Conservation (phyloP, 2,113 vertebrate genomes). For the Pedionomus torquatus region DNA sequence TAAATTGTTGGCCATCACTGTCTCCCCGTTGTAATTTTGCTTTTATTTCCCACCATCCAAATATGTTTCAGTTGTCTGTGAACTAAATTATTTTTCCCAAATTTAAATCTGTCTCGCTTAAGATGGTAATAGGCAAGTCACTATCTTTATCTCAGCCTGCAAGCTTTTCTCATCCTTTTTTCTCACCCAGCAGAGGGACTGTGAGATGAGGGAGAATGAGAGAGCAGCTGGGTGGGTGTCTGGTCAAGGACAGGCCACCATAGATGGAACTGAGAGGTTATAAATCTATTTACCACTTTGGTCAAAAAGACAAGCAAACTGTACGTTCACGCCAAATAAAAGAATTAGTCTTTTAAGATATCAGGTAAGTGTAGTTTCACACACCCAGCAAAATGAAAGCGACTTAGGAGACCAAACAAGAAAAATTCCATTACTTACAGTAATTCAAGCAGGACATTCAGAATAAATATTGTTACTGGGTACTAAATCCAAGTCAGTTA, state of each 20-base stretch:
- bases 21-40: not conserved
- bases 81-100: not conserved
- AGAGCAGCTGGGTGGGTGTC: not conserved
- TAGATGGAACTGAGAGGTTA: not conserved
- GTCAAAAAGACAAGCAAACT: not conserved
- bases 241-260: not conserved
- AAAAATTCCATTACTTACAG: not conserved
- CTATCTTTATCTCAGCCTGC: not conserved
- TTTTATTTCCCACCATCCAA: not conserved
- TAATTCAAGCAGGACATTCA: not conserved
- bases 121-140: not conserved
- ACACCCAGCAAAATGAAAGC: not conserved
- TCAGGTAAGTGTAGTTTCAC: not conserved
- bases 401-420: not conserved
- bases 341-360: not conserved
- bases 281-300: not conserved
- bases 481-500: not conserved
- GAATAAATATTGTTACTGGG: not conserved
- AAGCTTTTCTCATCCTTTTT: not conserved
- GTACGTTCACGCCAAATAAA: not conserved
- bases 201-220: not conserved
- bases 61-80: not conserved
- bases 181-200: not conserved
- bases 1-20: constrained; percentile 41
- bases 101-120: not conserved